phyloP scores from a whole-genome alignment of 2,113 vertebrate species.

The Melierax canorus region DNA sequence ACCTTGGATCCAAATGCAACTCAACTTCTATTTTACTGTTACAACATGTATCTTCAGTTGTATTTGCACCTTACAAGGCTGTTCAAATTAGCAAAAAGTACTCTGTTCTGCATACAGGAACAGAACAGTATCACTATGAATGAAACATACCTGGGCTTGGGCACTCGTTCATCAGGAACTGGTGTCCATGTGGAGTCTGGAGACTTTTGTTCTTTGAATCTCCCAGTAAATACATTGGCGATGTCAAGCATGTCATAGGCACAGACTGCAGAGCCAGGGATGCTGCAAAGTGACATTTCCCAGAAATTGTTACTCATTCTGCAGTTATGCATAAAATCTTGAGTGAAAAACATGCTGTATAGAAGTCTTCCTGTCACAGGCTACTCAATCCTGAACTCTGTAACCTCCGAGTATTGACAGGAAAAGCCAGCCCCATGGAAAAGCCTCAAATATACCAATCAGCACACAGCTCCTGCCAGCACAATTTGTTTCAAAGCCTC shows the following conservation, averaged over 20 bases:
- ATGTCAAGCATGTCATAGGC: slow-evolving; percentile 97
- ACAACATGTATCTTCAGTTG: not conserved
- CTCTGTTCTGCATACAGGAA: not conserved
- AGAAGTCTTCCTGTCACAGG: slow-evolving; percentile 37
- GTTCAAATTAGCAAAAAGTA: not conserved
- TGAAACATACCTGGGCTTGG: slow-evolving; percentile 87
- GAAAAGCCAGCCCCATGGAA: slow-evolving; percentile 25
- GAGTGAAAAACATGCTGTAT: slow-evolving; percentile 14
- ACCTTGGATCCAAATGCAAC: not conserved
- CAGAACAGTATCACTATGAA: not conserved
- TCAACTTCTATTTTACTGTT: not conserved
- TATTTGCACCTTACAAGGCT: not conserved
- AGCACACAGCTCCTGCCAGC: not conserved
- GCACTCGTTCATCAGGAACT: slow-evolving; percentile 93
- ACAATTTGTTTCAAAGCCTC: no score
- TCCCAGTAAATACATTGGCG: slow-evolving; percentile 90
- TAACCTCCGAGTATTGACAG: not conserved
- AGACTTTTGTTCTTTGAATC: slow-evolving; percentile 98
- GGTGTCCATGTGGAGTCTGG: slow-evolving; percentile 97
- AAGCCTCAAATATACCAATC: not conserved
- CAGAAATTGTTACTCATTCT: slow-evolving; percentile 60
- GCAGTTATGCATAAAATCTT: slow-evolving; percentile 15
- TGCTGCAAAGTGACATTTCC: slow-evolving; percentile 79
- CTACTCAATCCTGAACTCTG: slow-evolving; percentile 12
- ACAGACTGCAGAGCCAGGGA: slow-evolving; percentile 96